These are phyloP conservation scores for Amia ocellicauda DNA, from an alignment of 2,113 vertebrate species.

Conservation along the genomic window DNA sequence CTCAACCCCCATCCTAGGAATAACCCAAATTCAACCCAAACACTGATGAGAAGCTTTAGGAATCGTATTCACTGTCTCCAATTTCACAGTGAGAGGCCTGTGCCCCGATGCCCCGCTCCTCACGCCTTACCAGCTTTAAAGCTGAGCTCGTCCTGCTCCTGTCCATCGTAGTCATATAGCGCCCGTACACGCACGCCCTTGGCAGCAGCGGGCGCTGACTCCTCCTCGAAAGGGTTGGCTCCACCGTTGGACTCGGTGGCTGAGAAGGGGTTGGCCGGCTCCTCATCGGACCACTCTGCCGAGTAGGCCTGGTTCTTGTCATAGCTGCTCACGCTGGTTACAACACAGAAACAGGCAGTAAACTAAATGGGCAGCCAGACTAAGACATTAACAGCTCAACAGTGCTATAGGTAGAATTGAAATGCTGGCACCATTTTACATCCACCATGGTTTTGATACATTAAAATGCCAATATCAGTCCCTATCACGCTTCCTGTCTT, in stretches of 20 bases:
- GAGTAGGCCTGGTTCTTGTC: slow-evolving; percentile 87
- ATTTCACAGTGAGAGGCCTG: not conserved
- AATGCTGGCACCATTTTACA: too few relatives aligned
- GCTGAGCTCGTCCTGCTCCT: slow-evolving; percentile 94
- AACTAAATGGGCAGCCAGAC: not conserved
- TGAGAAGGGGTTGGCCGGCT: slow-evolving; percentile 77
- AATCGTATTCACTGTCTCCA: too few relatives aligned
- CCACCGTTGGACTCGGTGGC: slow-evolving; percentile 85
- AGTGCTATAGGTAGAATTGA: too few relatives aligned
- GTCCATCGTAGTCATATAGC: slow-evolving; percentile 93
- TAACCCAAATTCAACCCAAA: too few relatives aligned
- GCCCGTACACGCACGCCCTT: slow-evolving; percentile 84
- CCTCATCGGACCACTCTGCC: slow-evolving; percentile 92
- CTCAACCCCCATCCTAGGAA: too few relatives aligned
- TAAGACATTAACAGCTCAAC: too few relatives aligned
- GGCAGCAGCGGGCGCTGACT: slow-evolving; percentile 40
- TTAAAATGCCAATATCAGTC: too few relatives aligned
- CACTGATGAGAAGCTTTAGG: too few relatives aligned
- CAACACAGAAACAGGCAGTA: not conserved
- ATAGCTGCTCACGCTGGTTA: slow-evolving; percentile 91
- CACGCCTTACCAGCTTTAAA: slow-evolving; percentile 97
- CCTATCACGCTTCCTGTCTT: too few relatives aligned
- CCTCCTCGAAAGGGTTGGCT: slow-evolving; percentile 89
- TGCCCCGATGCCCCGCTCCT: too few relatives aligned
- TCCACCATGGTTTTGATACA: too few relatives aligned